These are phyloP conservation scores for Cetoscarus ocellatus DNA, from an alignment of 2,797 vertebrate species.

Conservation along the genomic window DNA sequence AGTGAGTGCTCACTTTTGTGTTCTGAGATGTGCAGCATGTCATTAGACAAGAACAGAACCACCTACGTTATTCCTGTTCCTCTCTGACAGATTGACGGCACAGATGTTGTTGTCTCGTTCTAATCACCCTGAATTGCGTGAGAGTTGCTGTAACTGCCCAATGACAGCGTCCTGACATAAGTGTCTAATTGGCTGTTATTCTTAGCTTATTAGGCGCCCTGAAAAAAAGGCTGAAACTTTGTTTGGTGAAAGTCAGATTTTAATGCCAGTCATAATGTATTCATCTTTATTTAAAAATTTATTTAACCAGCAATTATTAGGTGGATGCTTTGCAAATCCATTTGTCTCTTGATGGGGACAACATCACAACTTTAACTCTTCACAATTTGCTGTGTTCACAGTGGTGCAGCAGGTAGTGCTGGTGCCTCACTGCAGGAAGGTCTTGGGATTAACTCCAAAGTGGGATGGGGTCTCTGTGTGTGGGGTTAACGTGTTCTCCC, in stretches of 20 bases:
- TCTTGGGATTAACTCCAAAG: too few species aligned
- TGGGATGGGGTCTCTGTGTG: too few species aligned
- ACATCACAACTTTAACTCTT: too few species aligned
- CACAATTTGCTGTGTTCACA: too few species aligned
- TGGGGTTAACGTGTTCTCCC: too few species aligned
- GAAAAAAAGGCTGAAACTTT: conserved; percentile 11
- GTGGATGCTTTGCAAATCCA: too few species aligned
- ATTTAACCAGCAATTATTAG: too few species aligned
- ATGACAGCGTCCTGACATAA: conserved; percentile 33
- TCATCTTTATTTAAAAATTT: too few species aligned
- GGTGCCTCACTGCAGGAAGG: too few species aligned
- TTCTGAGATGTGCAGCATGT: background rate
- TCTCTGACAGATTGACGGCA: conserved; percentile 3
- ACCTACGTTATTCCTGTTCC: background rate
- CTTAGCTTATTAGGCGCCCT: conserved; percentile 16
- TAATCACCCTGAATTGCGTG: conserved; percentile 26
- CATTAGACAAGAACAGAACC: background rate
- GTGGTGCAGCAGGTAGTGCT: too few species aligned
- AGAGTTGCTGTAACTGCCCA: conserved; percentile 54
- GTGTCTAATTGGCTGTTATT: conserved; percentile 39
- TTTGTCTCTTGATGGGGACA: too few species aligned
- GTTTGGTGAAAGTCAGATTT: conserved; percentile 21
- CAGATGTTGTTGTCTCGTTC: conserved; percentile 32
- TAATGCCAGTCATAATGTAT: too few species aligned
- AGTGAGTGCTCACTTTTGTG: background rate